Evolutionary conservation across 2,888 invertebrate genomes (phyloP).

Genomic region (Dolomedes plantarius): DNA sequence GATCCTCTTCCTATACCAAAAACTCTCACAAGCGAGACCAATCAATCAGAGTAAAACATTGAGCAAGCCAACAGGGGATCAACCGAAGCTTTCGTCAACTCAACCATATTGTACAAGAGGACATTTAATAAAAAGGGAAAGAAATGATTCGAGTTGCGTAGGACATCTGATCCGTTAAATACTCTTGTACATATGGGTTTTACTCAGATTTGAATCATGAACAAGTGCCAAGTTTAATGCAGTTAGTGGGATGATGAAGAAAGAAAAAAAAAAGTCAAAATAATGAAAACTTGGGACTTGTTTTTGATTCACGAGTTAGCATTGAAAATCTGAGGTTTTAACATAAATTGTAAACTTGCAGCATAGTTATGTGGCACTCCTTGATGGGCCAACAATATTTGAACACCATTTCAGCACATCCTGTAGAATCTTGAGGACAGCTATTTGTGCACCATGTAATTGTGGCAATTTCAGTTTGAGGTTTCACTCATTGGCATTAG

Average conservation of each 20-base stretch:
- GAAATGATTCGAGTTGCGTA: not conserved
- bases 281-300: not conserved
- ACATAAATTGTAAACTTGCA: not conserved
- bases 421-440: conserved; percentile 30
- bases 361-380: not conserved
- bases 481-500: conserved; percentile 46
- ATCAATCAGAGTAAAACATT: conserved; percentile 45
- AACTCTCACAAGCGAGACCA: not conserved
- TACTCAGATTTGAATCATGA: conserved; percentile 17
- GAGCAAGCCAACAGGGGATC: conserved; percentile 59
- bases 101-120: conserved; percentile 45
- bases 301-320: conserved; percentile 14
- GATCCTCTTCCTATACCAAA: conserved; percentile 40
- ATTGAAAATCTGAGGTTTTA: conserved; percentile 69
- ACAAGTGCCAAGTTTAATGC: conserved; percentile 5
- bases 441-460: conserved; percentile 33
- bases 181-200: conserved; percentile 45
- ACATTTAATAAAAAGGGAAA: not conserved
- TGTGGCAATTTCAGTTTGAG: conserved; percentile 36
- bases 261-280: conserved; percentile 24
- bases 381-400: not conserved
- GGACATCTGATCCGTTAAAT: not conserved
- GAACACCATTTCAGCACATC: not conserved
- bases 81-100: conserved; percentile 35
- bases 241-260: not conserved